Base-by-base conservation (phyloP, 2,888 invertebrate genomes). In the Perithous albicinctus region DNA sequence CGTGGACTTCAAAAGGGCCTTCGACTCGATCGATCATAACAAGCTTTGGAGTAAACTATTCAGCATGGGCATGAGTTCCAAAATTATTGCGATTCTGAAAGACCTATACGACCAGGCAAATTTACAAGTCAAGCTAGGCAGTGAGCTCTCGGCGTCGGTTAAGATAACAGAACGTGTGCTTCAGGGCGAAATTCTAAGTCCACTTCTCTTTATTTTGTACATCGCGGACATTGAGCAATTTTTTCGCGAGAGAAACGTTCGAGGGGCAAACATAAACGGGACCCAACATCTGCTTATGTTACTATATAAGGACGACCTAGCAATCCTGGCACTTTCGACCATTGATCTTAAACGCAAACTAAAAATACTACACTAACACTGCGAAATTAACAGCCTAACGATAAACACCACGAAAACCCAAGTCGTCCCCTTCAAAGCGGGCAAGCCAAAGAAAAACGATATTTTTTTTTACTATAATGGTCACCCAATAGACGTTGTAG, bases 1-100 rank as follows among this genome's bases (percentile, higher is more conserved):
- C n/a, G 67, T 2, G 70, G 80, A 35, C 78, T 81, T 61, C 64
- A 67, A 8, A n/a, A n/a, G n/a, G n/a, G n/a, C n/a, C n/a, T n/a
- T n/a, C n/a, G n/a, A n/a, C n/a, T n/a, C n/a, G n/a, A 54, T 82
- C 6, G 20, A 48, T 1, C 84, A 82, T 5, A 56, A 73, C 6
- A 48, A 59, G 26, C 66, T 86, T 0, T 86, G 85, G 85, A n/a
- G 51, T 0, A 83, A 80, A 63, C 51, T 87, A 10, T 10, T 77
- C 1, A 43, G 67, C 1, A 41, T 76, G 12, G 79, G 79, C 20
- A 15, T 85, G 12, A 85, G 84, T 61, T 29, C 78, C 5, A 86
- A 86, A 74, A 74, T 86, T 29, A 84, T 84, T 8, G 41, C 41
- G 10, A 29, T 80, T 18, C 29, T 86, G 2, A 73, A 77, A 66